phyloP scores from a whole-genome alignment of 2,113 vertebrate species.

The Daphoenositta chrysoptera region DNA sequence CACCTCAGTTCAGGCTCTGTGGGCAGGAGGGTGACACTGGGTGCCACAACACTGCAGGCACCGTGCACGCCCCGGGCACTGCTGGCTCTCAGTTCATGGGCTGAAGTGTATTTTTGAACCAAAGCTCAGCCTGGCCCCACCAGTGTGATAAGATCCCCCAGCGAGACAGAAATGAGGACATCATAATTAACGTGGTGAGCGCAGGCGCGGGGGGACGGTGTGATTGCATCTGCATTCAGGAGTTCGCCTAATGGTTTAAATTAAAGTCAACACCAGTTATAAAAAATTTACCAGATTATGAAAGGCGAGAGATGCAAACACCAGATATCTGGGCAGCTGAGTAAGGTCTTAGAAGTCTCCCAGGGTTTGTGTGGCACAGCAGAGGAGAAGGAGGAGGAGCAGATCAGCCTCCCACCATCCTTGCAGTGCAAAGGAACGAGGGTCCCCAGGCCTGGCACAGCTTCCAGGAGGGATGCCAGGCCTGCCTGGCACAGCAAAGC shows the following conservation, averaged over 20 bases:
- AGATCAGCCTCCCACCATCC: not conserved
- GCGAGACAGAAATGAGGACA: conserved; percentile 50
- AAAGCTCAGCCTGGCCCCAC: not conserved
- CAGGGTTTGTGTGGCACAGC: not conserved
- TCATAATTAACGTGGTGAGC: conserved; percentile 33
- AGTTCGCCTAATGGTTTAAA: conserved; percentile 29
- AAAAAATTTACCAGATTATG: not conserved
- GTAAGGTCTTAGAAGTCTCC: not conserved
- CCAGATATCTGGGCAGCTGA: conserved; percentile 20
- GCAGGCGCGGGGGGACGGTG: accelerated
- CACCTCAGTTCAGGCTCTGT: not conserved
- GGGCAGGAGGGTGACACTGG: not conserved
- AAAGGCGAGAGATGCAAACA: conserved; percentile 37
- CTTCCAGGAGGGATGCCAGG: not conserved
- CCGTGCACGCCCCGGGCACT: accelerated
- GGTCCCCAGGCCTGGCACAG: not conserved
- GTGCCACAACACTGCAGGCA: accelerated
- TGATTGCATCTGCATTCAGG: conserved; percentile 30
- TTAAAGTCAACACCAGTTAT: conserved; percentile 53
- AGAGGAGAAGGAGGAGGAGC: not conserved
- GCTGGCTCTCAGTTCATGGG: not conserved
- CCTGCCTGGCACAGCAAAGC: not conserved
- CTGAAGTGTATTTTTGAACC: not conserved
- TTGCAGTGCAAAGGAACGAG: accelerated
- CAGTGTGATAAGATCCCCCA: conserved; percentile 39